Evolutionary conservation across 2,888 invertebrate species (phyloP).

Genomic region (Patella ulyssiponensis): DNA sequence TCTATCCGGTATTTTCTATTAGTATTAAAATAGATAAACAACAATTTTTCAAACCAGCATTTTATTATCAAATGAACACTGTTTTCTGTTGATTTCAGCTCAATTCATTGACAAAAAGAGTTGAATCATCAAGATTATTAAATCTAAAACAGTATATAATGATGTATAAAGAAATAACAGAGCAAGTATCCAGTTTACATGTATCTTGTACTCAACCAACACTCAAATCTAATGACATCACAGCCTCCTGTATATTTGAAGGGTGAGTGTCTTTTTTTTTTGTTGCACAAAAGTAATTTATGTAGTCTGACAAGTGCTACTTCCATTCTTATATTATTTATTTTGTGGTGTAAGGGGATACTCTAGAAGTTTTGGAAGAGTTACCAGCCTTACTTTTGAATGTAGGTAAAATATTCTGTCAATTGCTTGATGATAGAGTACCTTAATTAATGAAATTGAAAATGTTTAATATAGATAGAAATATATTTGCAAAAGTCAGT

Average conservation of each 20-base stretch:
- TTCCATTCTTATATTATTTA: neutral
- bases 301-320: neutral
- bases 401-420: too few relatives aligned
- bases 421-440: too few relatives aligned
- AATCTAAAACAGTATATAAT: conserved; percentile 79
- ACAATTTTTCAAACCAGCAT: too few relatives aligned
- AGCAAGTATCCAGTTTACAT: conserved; percentile 59
- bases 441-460: too few relatives aligned
- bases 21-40: too few relatives aligned
- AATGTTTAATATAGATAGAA: too few relatives aligned
- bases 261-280: conserved; percentile 48
- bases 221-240: conserved; percentile 41
- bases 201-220: conserved; percentile 33
- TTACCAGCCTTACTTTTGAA: too few relatives aligned
- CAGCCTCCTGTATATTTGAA: conserved; percentile 64
- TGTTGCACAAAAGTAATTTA: neutral
- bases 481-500: too few relatives aligned
- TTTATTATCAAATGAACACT: too few relatives aligned
- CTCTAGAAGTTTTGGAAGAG: neutral
- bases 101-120: conserved; percentile 51
- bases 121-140: conserved; percentile 77
- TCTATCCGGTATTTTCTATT: too few relatives aligned
- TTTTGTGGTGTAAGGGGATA: neutral
- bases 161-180: conserved; percentile 73
- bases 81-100: conserved; percentile 34